A percentile compares a stretch with the other conserved stretches of the same genome.
phyloP scores from a whole-genome alignment of 2,113 vertebrate genomes.

The Galbula dea region DNA sequence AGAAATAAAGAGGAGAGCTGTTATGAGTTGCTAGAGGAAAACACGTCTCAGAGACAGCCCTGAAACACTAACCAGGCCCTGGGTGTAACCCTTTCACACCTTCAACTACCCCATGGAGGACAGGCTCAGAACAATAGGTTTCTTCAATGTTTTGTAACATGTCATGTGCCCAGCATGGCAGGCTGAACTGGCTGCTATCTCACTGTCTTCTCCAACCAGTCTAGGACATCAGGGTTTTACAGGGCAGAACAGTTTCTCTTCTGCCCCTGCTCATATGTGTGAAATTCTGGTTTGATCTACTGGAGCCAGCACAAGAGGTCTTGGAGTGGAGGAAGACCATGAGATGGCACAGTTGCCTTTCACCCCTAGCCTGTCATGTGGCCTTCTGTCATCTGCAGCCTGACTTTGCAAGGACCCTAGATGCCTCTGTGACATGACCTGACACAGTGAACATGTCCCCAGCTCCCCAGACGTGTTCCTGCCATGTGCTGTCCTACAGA shows the following conservation, averaged over 20 bases:
- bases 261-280: rapidly evolving
- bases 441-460: background rate
- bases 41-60: background rate
- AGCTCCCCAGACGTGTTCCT: background rate
- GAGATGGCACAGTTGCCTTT: background rate
- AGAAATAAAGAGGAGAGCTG: background rate
- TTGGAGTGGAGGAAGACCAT: background rate
- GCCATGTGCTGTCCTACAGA: background rate
- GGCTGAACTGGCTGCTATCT: background rate
- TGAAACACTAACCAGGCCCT: background rate
- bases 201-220: background rate
- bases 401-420: background rate
- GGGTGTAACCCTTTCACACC: background rate
- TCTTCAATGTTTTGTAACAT: background rate
- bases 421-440: background rate
- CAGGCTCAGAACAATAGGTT: background rate
- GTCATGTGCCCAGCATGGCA: background rate
- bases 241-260: background rate
- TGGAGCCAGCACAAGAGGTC: background rate
- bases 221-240: background rate
- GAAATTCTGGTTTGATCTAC: background rate
- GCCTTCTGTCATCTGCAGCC: background rate
- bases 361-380: background rate
- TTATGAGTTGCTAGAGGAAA: background rate
- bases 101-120: background rate